Evolutionary conservation across 1,140 invertebrate genomes (phyloP), one percentile per base, ranked within the genome.

Genomic region (Bombus superbus): DNA sequence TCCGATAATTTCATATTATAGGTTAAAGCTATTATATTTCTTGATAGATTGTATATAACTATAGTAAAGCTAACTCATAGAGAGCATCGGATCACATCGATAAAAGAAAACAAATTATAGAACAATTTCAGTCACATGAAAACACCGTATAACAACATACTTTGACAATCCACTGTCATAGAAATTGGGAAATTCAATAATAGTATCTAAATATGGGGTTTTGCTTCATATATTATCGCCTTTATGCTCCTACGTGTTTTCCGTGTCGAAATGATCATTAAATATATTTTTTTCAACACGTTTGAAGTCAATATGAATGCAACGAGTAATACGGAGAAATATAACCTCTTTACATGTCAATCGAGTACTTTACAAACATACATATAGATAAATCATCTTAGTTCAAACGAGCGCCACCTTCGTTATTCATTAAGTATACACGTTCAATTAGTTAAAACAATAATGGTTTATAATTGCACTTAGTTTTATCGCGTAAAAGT

Each of bases 141-240:
- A 79, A 72, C 75, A 64, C 6, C n/a, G 15, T 64, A 69, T 32
- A 83, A 79, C 64, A 72, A 84, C 83, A 72, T 85, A 85, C 83
- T 85, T 85, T 85, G 83, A 85, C 83, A 85, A 64, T 72, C 83
- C 32, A 85, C 76, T 80, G 77, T 85, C 77, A 85, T 84, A 84
- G 83, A 84, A 84, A 25, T 35, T 71, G 57, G 8, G 28, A 53
- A 79, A 32, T 72, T 64, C n/a, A 18, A 25, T 80, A 85, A 85
- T 57, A 15, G 5, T 62, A 47, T 22, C 28, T 35, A 85, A 53
- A 15, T 72, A 79, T 79, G 25, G 13, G 13, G 5, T 53, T 62
- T 47, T 10, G 32, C 18, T n/a, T n/a, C 38, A 44, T 62, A 22
- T 3, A 40, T 68, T 64, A 32, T 40, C 11, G 18, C 11, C n/a